Evolutionary conservation across 1,140 invertebrate species (phyloP).

Genomic region (Globodera rostochiensis): DNA sequence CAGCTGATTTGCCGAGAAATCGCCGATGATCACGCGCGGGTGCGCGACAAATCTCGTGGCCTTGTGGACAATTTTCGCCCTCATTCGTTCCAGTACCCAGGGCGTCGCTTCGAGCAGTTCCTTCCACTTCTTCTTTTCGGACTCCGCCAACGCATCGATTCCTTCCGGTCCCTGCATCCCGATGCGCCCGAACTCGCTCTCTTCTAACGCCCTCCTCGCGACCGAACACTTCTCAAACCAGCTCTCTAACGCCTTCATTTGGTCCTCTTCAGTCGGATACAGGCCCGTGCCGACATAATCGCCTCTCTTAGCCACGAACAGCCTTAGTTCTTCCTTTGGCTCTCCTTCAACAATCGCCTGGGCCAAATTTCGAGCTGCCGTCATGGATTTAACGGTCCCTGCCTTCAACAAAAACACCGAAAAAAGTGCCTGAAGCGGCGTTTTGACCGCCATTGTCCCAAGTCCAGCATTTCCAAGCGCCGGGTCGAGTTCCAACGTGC

Average conservation of each 20-base stretch:
- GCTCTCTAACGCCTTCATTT: not conserved
- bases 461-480: not conserved
- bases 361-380: not conserved
- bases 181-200: not conserved
- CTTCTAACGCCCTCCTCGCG: not conserved
- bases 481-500: not conserved
- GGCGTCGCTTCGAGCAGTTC: not conserved
- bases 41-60: not conserved
- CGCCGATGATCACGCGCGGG: not conserved
- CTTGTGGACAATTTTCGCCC: not conserved
- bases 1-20: slow-evolving; percentile 1
- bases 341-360: slow-evolving; percentile 20
- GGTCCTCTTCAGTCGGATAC: slow-evolving; percentile 13
- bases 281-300: not conserved
- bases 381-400: not conserved
- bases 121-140: slow-evolving; percentile 20
- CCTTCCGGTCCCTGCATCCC: not conserved
- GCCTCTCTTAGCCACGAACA: not conserved
- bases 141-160: not conserved
- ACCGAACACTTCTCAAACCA: not conserved
- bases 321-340: not conserved
- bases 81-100: not conserved
- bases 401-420: not conserved
- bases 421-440: slow-evolving; percentile 10
- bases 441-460: not conserved